Percentiles rank a stretch among this genome's conserved stretches.
Conservation (phyloP, 2,797 vertebrate genomes). For the Emys orbicularis region DNA sequence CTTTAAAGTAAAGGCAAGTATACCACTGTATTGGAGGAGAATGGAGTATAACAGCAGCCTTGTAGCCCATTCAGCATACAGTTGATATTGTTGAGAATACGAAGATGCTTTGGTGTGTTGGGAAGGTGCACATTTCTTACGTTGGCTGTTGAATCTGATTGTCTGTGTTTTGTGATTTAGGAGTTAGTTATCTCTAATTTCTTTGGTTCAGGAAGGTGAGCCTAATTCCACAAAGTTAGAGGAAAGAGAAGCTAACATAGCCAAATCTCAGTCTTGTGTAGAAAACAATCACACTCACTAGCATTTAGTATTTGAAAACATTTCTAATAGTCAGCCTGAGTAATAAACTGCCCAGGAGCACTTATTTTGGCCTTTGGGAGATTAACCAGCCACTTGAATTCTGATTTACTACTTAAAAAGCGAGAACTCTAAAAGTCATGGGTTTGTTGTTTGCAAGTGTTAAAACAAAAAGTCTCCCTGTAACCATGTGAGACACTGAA, state of each 20-base stretch:
- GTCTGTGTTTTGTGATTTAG: neutral
- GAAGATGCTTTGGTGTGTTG: neutral
- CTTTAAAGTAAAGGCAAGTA: conserved; percentile 1
- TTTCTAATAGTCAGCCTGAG: conserved; percentile 17
- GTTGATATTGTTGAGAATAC: neutral
- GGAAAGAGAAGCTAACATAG: neutral
- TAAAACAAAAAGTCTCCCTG: conserved; percentile 25
- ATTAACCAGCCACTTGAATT: conserved; percentile 30
- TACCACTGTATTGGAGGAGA: neutral
- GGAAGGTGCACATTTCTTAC: neutral
- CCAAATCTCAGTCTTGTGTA: neutral
- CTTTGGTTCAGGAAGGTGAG: neutral
- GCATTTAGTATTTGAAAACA: neutral
- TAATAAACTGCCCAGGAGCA: conserved; percentile 35
- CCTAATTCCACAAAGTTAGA: neutral
- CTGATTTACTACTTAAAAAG: conserved; percentile 61
- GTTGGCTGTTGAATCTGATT: neutral
- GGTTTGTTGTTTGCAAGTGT: conserved; percentile 40
- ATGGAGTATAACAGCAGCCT: neutral
- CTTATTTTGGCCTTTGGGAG: conserved; percentile 56
- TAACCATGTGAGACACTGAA: neutral
- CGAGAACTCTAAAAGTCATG: conserved; percentile 54
- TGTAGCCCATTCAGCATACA: neutral
- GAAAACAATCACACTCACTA: neutral
- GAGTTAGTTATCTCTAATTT: neutral